These are phyloP conservation scores for Pristionchus mayeri DNA, from an alignment of 2,888 invertebrate species.

Conservation along the genomic window DNA sequence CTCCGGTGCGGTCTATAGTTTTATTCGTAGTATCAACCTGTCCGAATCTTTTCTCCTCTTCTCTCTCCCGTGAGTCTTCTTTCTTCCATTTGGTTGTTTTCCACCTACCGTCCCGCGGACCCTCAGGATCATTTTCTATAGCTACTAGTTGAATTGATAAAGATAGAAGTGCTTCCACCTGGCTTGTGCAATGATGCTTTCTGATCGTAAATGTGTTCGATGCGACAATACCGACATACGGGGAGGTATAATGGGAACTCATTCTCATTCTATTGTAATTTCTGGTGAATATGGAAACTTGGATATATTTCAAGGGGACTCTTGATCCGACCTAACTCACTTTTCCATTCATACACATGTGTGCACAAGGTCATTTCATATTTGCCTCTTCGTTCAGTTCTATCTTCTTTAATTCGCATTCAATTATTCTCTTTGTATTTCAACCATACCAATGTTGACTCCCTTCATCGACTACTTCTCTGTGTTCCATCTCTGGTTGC, in stretches of 20 bases:
- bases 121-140: constrained; percentile 15
- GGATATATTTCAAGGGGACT: background rate
- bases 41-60: constrained; percentile 28
- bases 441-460: too few species aligned
- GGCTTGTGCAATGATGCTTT: background rate
- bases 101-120: constrained; percentile 27
- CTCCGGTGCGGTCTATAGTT: constrained; percentile 23
- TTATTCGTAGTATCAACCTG: background rate
- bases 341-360: background rate
- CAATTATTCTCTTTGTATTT: too few species aligned
- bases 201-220: constrained; percentile 19
- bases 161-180: background rate
- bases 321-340: background rate
- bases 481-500: background rate
- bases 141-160: background rate
- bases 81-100: constrained; percentile 29
- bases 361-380: background rate
- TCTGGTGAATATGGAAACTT: too few species aligned
- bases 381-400: background rate
- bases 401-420: too few species aligned
- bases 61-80: constrained; percentile 40
- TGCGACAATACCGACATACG: background rate
- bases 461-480: too few species aligned
- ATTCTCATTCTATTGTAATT: too few species aligned
- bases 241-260: too few species aligned